Base-by-base conservation (phyloP, 2,888 invertebrate genomes). In the Lepidocyrtinus sp. region DNA sequence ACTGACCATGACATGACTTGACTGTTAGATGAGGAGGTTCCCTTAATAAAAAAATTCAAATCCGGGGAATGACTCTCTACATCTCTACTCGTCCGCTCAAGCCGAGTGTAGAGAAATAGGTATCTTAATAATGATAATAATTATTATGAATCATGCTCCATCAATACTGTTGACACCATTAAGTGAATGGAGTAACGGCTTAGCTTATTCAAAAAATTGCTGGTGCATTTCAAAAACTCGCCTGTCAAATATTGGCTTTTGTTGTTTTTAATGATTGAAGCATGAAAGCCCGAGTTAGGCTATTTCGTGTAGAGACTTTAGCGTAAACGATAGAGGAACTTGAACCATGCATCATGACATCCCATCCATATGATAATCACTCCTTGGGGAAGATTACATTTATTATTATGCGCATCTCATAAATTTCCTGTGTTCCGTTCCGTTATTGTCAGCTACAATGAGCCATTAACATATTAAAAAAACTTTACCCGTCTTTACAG, bases 391-490 rank as follows among this genome's bases (percentile, higher is more conserved):
- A 17, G 17, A 22, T 55, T n/a, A n/a, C n/a, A n/a, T n/a, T n/a
- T n/a, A n/a, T n/a, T n/a, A n/a, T n/a, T 27, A 26, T 55, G 24
- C 26, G 59, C 19, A 75, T 68, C 68, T n/a, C 68, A 50, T 68
- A 68, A 68, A 68, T 63, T 45, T 63, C 63, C 62, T 63, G 24
- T 62, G n/a, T 62, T 72, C 72, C 72, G 72, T 25, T 63, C 62
- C 36, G 36, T 63, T 36, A 63, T 63, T 62, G 46, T 72, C 62
- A 72, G 26, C 24, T 26, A 36, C 50, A n/a, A 71, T 5, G 21
- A 71, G 27, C 62, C 71, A 71, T 71, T 71, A 71, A 17, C 36
- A 36, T 36, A 36, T 36, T 7, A 36, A 36, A 36, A 36, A 36
- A 36, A 36, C 36, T 36, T 36, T 36, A 36, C 36, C 36, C 5